Percentiles rank a stretch among this genome's conserved stretches.
phyloP scores from a whole-genome alignment of 2,797 vertebrate species.

The Eremophila alpestris region DNA sequence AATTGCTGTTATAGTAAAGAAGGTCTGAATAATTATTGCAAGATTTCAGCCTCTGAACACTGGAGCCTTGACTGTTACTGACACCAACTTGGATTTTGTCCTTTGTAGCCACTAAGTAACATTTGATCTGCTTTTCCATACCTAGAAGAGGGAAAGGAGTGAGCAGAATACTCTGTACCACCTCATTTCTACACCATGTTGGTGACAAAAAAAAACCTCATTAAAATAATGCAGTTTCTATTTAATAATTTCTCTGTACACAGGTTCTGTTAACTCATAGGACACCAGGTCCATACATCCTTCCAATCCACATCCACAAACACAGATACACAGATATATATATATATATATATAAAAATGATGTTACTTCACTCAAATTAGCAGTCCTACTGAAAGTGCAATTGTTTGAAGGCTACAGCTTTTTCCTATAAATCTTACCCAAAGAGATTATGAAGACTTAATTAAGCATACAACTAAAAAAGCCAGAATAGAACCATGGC shows the following conservation, averaged over 20 bases:
- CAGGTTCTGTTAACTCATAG: neutral
- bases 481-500: neutral
- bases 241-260: neutral
- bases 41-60: neutral
- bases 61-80: neutral
- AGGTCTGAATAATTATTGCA: neutral
- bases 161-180: neutral
- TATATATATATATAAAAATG: accelerated
- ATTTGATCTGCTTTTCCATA: neutral
- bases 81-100: neutral
- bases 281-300: neutral
- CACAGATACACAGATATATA: neutral
- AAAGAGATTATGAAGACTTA: neutral
- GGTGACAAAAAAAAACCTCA: neutral
- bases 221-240: neutral
- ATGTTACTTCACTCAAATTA: neutral
- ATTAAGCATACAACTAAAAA: neutral
- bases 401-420: neutral
- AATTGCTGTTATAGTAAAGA: neutral
- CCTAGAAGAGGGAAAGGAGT: neutral
- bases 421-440: neutral
- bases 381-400: neutral
- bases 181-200: neutral
- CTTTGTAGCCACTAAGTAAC: neutral
- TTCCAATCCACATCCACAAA: neutral